A percentile compares a stretch with the other conserved stretches of the same genome.
phyloP scores from a whole-genome alignment of 2,113 vertebrate species.

The Pleuronectes platessa region DNA sequence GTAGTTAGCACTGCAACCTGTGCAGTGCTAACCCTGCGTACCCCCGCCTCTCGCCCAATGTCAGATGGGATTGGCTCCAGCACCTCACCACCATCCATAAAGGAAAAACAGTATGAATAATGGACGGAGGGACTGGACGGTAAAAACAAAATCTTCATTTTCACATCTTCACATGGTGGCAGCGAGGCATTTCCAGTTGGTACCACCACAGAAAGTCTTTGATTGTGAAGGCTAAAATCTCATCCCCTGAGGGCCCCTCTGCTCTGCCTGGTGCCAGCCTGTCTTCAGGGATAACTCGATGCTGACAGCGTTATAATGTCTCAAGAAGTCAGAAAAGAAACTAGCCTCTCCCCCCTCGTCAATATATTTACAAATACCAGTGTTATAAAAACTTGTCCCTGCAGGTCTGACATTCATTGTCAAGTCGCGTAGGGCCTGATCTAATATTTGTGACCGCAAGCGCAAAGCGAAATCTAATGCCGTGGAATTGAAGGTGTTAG shows the following conservation, averaged over 20 bases:
- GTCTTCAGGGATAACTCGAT: slow-evolving; percentile 62
- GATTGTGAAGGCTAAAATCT: slow-evolving; percentile 29
- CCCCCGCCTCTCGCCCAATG: no score
- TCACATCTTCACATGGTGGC: slow-evolving; percentile 55
- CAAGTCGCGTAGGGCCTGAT: no score
- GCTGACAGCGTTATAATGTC: slow-evolving; percentile 52
- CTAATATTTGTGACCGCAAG: no score
- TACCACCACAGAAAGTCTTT: not conserved
- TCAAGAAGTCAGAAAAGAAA: slow-evolving; percentile 44
- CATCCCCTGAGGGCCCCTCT: not conserved
- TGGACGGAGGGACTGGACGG: no score
- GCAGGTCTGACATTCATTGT: not conserved
- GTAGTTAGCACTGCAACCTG: slow-evolving; percentile 50
- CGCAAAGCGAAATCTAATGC: no score
- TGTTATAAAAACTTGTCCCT: slow-evolving; percentile 19
- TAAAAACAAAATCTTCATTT: no score
- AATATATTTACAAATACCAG: slow-evolving; percentile 16
- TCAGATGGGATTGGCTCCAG: no score
- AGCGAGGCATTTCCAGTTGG: slow-evolving; percentile 21
- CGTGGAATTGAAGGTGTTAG: no score
- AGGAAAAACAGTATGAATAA: no score
- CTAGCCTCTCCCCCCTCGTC: not conserved
- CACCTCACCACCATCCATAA: no score
- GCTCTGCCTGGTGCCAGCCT: slow-evolving; percentile 62
- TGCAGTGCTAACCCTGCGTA: no score